Evolutionary conservation across 2,797 vertebrate genomes (phyloP).

Genomic region (Pogonophryne albipinna): DNA sequence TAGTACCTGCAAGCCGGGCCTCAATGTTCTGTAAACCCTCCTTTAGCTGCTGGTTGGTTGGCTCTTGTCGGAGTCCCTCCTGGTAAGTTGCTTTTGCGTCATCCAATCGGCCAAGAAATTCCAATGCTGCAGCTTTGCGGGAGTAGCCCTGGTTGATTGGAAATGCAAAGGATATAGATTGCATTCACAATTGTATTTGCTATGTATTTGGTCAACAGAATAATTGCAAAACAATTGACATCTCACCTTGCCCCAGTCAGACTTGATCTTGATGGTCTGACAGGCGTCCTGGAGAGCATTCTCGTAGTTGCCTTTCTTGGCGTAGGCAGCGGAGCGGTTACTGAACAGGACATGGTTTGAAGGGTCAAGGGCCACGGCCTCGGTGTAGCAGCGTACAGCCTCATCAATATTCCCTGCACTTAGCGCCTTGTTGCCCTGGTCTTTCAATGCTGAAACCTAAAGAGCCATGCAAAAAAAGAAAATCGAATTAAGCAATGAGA

Average conservation of each 20-base stretch:
- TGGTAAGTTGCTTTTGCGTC: conserved; percentile 93
- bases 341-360: conserved; percentile 95
- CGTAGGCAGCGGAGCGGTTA: conserved; percentile 89
- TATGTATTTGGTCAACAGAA: conserved; percentile 40
- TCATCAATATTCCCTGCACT: conserved; percentile 91
- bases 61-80: conserved; percentile 91
- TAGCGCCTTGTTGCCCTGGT: conserved; percentile 95
- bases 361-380: conserved; percentile 92
- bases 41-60: conserved; percentile 87
- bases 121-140: conserved; percentile 92
- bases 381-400: conserved; percentile 92
- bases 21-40: conserved; percentile 90
- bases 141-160: conserved; percentile 90
- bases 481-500: conserved; percentile 13
- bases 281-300: conserved; percentile 92
- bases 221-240: conserved; percentile 38
- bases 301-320: conserved; percentile 90
- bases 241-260: conserved; percentile 96
- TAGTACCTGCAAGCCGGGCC: conserved; percentile 85
- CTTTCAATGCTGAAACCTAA: conserved; percentile 93
- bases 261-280: conserved; percentile 93
- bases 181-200: background rate
- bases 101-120: conserved; percentile 93
- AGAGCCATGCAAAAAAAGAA: background rate
- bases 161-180: background rate